Evolutionary conservation across 2,888 invertebrate genomes (phyloP).

Genomic region (Orthosia cruda): DNA sequence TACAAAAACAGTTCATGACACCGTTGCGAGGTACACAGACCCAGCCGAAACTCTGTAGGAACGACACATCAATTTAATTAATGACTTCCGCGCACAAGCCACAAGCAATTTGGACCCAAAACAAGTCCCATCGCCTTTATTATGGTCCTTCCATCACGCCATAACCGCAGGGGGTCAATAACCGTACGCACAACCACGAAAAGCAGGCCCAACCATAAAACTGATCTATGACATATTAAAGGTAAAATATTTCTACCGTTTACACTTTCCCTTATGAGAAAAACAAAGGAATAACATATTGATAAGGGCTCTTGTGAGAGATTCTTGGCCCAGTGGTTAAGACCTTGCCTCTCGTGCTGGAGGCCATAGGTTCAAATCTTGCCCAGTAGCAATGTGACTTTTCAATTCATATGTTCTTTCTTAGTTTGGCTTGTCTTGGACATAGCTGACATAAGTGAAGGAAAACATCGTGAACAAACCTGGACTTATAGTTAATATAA

Average conservation of each 20-base stretch:
- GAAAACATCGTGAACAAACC: no score
- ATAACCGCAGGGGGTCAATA: constrained; percentile 57
- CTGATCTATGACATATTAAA: constrained; percentile 65
- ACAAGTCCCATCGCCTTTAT: constrained; percentile 44
- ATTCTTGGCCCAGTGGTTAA: background rate
- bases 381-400: no score
- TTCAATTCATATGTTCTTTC: no score
- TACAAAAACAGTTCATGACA: no score
- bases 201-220: constrained; percentile 59
- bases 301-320: background rate
- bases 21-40: no score
- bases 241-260: constrained; percentile 62
- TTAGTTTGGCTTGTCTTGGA: no score
- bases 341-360: no score
- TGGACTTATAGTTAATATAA: no score
- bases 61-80: background rate
- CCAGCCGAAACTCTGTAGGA: no score
- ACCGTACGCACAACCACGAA: constrained; percentile 21
- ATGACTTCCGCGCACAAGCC: background rate
- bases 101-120: constrained; percentile 41
- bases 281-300: constrained; percentile 45
- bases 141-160: constrained; percentile 48
- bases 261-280: constrained; percentile 47
- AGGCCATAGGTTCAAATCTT: no score
- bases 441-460: no score